Base-by-base conservation (phyloP, 2,797 vertebrate species). In the Pseudochirops corinnae region DNA sequence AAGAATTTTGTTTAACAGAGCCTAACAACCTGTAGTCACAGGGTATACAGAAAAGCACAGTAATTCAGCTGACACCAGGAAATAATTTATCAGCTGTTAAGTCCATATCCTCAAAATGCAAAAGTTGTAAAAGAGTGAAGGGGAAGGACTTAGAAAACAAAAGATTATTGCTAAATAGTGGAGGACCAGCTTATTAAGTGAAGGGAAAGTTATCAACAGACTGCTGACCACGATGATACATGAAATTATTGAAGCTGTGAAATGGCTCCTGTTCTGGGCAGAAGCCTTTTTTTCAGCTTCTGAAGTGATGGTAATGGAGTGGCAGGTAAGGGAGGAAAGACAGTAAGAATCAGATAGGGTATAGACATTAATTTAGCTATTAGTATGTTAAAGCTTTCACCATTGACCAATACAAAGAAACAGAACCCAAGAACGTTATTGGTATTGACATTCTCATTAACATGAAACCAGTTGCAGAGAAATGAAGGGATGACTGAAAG, bases 1-100 rank as follows among this genome's bases (percentile, higher is more conserved):
- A 4, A 94, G 90, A 93, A 53, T 91, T 14, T 91, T 31, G 21
- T 74, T 53, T 91, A 28, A 53, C 55, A 95, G 60, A 95, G 39
- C 1, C 9, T 58, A 94, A 67, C 3, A 16, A n/a, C 21, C 96
- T 56, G 87, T 16, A 92, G 74, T 90, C 28, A 58, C 0, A 57
- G 29, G 31, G n/a, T 21, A 74, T n/a, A 52, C 29, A 91, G 92
- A 94, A 82, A 46, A 46, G 39, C 74, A 50, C 3, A 12, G 87
- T 56, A 7, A 74, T 87, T 93, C 57, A 91, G 82, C 53, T 90
- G 12, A 67, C 90, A 90, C 33, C 46, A 58, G 11, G 46, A 33
- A 33, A 56, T 56, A 67, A 92, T 28, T 87, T 46, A 92, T 93
- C 56, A 91, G 87, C 21, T 5, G 67, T 28, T 28, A 92, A 93